phyloP scores from a whole-genome alignment of 2,888 invertebrate species.

The Nasonovia ribisnigri region DNA sequence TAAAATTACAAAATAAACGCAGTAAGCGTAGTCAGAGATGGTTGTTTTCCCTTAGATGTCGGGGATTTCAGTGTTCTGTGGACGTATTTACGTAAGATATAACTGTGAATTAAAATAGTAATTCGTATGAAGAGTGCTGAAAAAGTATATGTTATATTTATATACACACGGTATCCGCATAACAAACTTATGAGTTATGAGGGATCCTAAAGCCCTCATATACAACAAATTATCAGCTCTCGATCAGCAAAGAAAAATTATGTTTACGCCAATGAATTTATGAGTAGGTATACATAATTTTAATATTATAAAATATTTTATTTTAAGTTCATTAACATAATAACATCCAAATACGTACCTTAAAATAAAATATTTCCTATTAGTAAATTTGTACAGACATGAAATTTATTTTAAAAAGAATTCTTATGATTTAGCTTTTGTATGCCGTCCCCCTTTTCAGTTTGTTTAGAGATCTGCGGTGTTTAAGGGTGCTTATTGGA shows the following conservation, averaged over 20 bases:
- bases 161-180: neutral
- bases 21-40: neutral
- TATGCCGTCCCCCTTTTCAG: neutral
- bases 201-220: neutral
- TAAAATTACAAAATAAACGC: neutral
- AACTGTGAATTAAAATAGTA: neutral
- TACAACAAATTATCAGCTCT: neutral
- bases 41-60: too few species aligned
- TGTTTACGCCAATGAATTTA: neutral
- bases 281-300: neutral
- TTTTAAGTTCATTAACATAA: neutral
- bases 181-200: neutral
- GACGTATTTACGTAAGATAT: neutral
- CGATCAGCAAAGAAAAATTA: neutral
- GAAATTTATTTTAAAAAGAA: neutral
- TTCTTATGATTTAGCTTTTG: slow-evolving; percentile 12
- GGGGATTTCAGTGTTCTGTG: too few species aligned
- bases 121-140: neutral
- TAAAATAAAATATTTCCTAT: neutral
- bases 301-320: neutral
- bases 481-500: neutral
- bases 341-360: neutral
- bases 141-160: neutral
- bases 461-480: slow-evolving; percentile 41
- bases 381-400: neutral